Base-by-base conservation (phyloP, 2,113 vertebrate genomes). In the Lophochroa leadbeateri region DNA sequence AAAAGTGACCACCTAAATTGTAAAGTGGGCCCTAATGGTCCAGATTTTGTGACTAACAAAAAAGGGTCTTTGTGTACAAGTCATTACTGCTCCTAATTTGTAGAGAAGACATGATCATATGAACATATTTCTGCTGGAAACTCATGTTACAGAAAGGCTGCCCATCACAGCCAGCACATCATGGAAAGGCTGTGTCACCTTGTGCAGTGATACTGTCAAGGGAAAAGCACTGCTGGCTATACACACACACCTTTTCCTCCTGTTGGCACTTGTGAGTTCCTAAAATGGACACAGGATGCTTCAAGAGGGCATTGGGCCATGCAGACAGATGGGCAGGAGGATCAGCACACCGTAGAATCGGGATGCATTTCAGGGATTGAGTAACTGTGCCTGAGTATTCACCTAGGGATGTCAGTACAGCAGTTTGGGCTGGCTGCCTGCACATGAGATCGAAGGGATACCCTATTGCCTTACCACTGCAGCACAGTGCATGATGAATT, bases 311-410 rank as follows among this genome's bases (percentile, higher is more conserved):
- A 91, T 17, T 2, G 7, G 82, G 97, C 94, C 96, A 96, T 58
- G 52, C 33, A 9, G 37, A 70, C 97, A 97, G 95, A 95, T 95
- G 94, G 92, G 53, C 39, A 69, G 49, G 37, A 71, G 49, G 87
- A 74, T 63, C 3, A 7, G n/a, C 47, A 29, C 21, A 35, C 78
- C 37, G 84, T 70, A 52, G 69, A 90, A 91, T 64, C 1, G 7
- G 20, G 28, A 41, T 35, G 13, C 23, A 18, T 75, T 80, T 85
- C 85, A 95, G 61, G 46, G 10, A 6, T 23, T 83, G 69, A 93
- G 37, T 81, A 92, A 47, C 37, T 17, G 75, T 24, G 29, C 47
- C 58, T 82, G 75, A 93, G 71, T 41, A 52, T 49, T 84, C 94
- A 94, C 46, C 55, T 88, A 39, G 9, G 64, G 81, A 71, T 25